Conservation (phyloP, 2,888 invertebrate species). For the Monopis laevigella region DNA sequence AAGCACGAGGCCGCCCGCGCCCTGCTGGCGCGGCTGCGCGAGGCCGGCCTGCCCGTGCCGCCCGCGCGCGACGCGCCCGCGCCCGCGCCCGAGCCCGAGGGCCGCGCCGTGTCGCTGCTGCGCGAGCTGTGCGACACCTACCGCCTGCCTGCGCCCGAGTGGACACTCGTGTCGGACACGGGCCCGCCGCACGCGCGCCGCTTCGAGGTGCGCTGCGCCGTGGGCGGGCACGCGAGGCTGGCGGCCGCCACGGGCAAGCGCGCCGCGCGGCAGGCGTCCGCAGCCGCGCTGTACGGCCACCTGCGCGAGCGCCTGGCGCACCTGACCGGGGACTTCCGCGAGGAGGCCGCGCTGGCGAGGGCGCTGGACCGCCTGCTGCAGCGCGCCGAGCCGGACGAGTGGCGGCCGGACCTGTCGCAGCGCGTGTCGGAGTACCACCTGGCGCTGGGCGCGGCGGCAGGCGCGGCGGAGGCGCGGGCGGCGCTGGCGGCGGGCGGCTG, state of each 20-base stretch:
- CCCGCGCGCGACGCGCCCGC: not conserved
- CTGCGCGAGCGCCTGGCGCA: slow-evolving; percentile 40
- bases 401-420: slow-evolving; percentile 39
- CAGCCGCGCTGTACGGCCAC: slow-evolving; percentile 48
- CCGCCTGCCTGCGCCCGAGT: slow-evolving; percentile 58
- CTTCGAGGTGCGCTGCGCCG: slow-evolving; percentile 67
- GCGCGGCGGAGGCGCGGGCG: slow-evolving; percentile 19
- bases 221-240: slow-evolving; percentile 60
- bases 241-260: slow-evolving; percentile 72
- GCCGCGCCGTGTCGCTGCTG: not conserved
- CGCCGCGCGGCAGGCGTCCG: slow-evolving; percentile 71
- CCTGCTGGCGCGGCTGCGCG: slow-evolving; percentile 41
- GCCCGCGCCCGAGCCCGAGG: not conserved
- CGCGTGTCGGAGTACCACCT: slow-evolving; percentile 37
- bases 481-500: slow-evolving; percentile 19
- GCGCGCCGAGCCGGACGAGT: slow-evolving; percentile 26
- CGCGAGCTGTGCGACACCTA: slow-evolving; percentile 53
- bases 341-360: slow-evolving; percentile 45
- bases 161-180: slow-evolving; percentile 66
- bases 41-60: not conserved
- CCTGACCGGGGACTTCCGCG: slow-evolving; percentile 41
- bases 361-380: slow-evolving; percentile 35
- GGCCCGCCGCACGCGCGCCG: slow-evolving; percentile 73
- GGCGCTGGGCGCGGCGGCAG: slow-evolving; percentile 20
- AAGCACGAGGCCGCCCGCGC: slow-evolving; percentile 67